Conservation (phyloP, 2,888 invertebrate genomes). For the Leucoptera coffeella region DNA sequence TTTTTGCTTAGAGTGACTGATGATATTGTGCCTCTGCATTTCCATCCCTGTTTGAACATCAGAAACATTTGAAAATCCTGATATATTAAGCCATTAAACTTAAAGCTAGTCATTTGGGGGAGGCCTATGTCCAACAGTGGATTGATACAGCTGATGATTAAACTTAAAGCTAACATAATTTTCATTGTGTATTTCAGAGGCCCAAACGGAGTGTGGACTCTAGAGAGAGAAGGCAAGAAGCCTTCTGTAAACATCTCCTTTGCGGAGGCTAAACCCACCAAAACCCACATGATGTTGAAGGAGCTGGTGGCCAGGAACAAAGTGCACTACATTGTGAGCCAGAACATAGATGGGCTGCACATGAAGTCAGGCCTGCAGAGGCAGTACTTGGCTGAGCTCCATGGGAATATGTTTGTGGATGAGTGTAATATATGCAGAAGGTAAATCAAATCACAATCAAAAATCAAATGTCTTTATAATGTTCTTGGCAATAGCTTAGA, state of each 20-base stretch:
- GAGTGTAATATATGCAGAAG: constrained; percentile 86
- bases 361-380: constrained; percentile 81
- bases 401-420: constrained; percentile 97
- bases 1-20: no score
- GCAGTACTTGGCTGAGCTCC: constrained; percentile 81
- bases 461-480: no score
- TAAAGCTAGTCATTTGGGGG: no score
- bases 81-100: no score
- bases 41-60: no score
- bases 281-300: constrained; percentile 88
- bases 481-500: no score
- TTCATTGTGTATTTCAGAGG: constrained; percentile 51
- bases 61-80: no score
- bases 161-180: background rate
- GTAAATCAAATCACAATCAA: no score
- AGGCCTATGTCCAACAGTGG: no score
- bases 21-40: no score
- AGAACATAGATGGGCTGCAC: constrained; percentile 98
- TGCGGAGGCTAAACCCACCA: constrained; percentile 84
- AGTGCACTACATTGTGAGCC: constrained; percentile 85
- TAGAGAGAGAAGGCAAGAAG: constrained; percentile 83
- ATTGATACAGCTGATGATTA: no score
- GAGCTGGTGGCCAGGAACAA: constrained; percentile 62
- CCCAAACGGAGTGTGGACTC: constrained; percentile 93
- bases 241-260: constrained; percentile 83